phyloP scores from a whole-genome alignment of 2,888 invertebrate species.

The Xestia c-nigrum region DNA sequence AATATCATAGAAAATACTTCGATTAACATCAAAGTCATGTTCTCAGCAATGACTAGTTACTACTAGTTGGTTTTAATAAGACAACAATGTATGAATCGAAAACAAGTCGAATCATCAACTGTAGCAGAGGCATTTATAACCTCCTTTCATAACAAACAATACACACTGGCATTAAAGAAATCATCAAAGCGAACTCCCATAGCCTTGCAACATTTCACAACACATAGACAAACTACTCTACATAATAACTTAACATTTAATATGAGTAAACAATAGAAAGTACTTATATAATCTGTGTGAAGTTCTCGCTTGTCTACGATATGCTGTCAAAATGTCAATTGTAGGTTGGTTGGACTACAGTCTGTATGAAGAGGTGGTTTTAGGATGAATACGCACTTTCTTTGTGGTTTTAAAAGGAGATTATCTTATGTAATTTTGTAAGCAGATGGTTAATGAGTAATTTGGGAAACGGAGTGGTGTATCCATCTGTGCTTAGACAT shows the following conservation, averaged over 20 bases:
- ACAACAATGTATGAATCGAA: neutral
- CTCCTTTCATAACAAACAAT: conserved; percentile 31
- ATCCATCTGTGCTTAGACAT: neutral
- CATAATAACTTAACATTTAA: conserved; percentile 53
- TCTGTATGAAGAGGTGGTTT: neutral
- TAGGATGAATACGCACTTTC: conserved; percentile 51
- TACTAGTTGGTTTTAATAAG: neutral
- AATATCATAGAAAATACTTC: too few species aligned
- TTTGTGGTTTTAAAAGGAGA: conserved; percentile 34
- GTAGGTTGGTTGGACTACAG: conserved; percentile 1
- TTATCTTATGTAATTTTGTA: neutral
- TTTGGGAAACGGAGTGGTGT: neutral
- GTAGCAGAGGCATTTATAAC: neutral
- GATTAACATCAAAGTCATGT: neutral
- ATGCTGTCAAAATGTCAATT: conserved; percentile 51
- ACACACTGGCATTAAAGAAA: conserved; percentile 28
- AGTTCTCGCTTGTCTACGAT: conserved; percentile 35
- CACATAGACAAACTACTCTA: conserved; percentile 21
- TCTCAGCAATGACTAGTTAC: neutral
- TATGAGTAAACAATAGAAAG: conserved; percentile 77
- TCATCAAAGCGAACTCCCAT: conserved; percentile 31
- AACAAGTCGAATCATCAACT: neutral
- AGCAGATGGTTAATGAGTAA: neutral
- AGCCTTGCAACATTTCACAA: conserved; percentile 51
- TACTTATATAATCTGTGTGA: conserved; percentile 68